Conservation (phyloP, 2,888 invertebrate genomes). For the Chrysodeixis includens region DNA sequence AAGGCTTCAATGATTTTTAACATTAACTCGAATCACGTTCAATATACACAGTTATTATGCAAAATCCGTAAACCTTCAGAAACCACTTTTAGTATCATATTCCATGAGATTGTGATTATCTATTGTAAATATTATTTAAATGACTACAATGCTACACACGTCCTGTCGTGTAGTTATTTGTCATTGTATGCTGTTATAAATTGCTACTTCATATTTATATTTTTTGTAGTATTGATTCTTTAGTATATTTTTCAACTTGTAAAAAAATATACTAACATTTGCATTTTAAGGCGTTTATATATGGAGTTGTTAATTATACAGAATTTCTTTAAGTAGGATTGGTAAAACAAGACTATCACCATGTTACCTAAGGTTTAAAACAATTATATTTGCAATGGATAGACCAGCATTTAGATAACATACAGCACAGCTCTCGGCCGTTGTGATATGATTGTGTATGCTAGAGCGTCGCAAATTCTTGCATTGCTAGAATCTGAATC, state of each 20-base stretch:
- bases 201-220: not conserved
- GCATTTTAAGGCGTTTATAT: too few relatives aligned
- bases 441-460: too few relatives aligned
- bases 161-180: not conserved
- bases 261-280: too few relatives aligned
- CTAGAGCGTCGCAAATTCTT: too few relatives aligned
- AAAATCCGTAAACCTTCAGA: not conserved
- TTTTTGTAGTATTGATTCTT: not conserved
- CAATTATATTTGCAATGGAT: too few relatives aligned
- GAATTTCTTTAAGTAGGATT: too few relatives aligned
- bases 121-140: constrained; percentile 3
- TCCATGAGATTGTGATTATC: not conserved
- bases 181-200: not conserved
- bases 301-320: too few relatives aligned
- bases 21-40: not conserved
- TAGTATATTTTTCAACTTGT: not conserved
- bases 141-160: not conserved
- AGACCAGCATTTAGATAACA: too few relatives aligned
- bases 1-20: not conserved
- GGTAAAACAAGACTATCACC: too few relatives aligned
- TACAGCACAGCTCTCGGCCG: too few relatives aligned
- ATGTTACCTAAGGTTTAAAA: too few relatives aligned
- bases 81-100: not conserved
- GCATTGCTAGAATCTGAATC: too few relatives aligned
- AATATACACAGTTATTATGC: not conserved